Conservation (phyloP, 92 coral and sea anemone species). For the Siderastrea siderea region DNA sequence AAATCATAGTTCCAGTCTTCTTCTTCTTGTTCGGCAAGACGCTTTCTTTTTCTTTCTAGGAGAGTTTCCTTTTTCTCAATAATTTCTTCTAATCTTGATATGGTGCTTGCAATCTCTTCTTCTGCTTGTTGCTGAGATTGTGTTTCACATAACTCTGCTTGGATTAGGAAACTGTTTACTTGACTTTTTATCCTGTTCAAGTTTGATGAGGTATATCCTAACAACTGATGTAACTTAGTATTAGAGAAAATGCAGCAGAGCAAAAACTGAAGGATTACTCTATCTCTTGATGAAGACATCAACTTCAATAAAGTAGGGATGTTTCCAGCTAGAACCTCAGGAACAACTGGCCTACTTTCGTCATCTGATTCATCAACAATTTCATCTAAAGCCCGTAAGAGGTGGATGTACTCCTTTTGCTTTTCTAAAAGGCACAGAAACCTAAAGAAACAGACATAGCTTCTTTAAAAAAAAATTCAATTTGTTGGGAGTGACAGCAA, state of each 20-base stretch:
- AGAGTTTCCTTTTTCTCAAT: slow-evolving; percentile 33
- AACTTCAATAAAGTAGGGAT: slow-evolving; percentile 36
- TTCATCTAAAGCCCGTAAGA: slow-evolving; percentile 38
- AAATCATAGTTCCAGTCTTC: slow-evolving; percentile 46
- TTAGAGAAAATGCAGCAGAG: slow-evolving; percentile 40
- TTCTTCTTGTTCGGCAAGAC: slow-evolving; percentile 50
- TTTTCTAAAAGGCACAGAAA: slow-evolving; percentile 53
- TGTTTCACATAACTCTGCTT: neutral
- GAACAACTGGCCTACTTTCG: slow-evolving; percentile 23
- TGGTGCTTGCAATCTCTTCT: slow-evolving; percentile 22
- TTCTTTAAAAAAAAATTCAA: neutral
- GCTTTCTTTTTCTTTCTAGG: slow-evolving; percentile 43
- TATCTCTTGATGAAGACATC: slow-evolving; percentile 54
- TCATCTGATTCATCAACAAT: slow-evolving; percentile 12
- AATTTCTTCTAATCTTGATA: slow-evolving; percentile 23
- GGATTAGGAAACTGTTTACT: neutral
- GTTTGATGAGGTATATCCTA: neutral
- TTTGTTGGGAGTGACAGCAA: too few relatives aligned
- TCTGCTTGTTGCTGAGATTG: neutral
- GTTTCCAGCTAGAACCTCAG: slow-evolving; percentile 21
- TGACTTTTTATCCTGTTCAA: neutral
- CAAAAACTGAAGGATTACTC: slow-evolving; percentile 51
- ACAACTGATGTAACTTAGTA: neutral
- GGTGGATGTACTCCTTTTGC: slow-evolving; percentile 39
- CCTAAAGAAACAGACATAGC: neutral